These are phyloP conservation scores for Scaptomyza pallida DNA, from an alignment of 1,140 invertebrate species.

Conservation along the genomic window DNA sequence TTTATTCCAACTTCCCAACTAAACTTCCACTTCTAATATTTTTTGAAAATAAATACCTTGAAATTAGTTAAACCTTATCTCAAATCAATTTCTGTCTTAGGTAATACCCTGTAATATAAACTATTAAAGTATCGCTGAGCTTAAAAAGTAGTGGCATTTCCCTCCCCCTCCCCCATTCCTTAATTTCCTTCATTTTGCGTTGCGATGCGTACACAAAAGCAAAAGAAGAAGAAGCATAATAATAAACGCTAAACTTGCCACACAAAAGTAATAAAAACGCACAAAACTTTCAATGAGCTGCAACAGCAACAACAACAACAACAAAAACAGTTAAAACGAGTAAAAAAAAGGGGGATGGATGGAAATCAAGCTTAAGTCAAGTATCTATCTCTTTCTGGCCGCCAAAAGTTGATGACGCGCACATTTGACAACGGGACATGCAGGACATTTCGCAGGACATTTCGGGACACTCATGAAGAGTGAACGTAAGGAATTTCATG, in stretches of 20 bases:
- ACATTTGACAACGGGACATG: conserved; percentile 63
- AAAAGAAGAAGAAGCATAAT: conserved; percentile 10
- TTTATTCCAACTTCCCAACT: too few relatives aligned
- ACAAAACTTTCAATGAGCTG: conserved; percentile 76
- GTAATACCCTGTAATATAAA: conserved; percentile 36
- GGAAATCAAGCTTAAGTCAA: conserved; percentile 43
- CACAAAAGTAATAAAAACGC: conserved; percentile 80
- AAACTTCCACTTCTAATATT: too few relatives aligned
- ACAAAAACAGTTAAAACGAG: conserved; percentile 8
- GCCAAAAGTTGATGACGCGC: conserved; percentile 64
- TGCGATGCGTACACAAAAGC: conserved; percentile 41
- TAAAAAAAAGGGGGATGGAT: too few relatives aligned
- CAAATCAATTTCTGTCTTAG: background rate
- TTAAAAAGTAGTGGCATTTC: background rate
- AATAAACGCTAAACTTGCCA: conserved; percentile 57
- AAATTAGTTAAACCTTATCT: conserved; percentile 17
- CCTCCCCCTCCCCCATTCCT: too few relatives aligned
- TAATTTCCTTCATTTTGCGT: conserved; percentile 37
- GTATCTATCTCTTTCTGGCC: conserved; percentile 50
- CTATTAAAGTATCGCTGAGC: conserved; percentile 4
- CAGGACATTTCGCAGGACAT: conserved; percentile 10
- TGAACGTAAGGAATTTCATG: conserved; percentile 51
- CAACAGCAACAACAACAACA: conserved; percentile 51
- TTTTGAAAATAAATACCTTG: too few relatives aligned
- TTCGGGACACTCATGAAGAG: background rate